Evolutionary conservation across 2,888 invertebrate genomes (phyloP).

Genomic region (Leucophora obtusa): DNA sequence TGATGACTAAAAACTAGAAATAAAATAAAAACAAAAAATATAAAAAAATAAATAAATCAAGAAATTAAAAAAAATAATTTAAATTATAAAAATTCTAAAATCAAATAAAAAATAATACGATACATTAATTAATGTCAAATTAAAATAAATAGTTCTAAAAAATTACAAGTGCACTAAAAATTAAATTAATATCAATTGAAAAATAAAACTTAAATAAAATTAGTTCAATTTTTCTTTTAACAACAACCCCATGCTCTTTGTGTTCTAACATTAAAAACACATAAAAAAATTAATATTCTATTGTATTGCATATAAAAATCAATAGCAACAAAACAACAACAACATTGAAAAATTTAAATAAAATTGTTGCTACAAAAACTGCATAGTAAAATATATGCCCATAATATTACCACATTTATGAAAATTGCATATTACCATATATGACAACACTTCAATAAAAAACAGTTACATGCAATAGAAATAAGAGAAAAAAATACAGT

Average conservation of each 20-base stretch:
- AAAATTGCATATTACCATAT: conserved; percentile 63
- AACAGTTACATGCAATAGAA: conserved; percentile 8
- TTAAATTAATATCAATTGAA: conserved; percentile 7
- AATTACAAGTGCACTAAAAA: conserved; percentile 17
- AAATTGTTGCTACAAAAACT: conserved; percentile 22
- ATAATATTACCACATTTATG: conserved; percentile 64
- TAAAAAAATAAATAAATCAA: not conserved
- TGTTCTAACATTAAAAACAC: conserved; percentile 36
- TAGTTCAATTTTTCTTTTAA: not conserved
- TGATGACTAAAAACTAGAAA: conserved; percentile 46
- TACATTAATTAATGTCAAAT: not conserved
- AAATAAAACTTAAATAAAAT: conserved; percentile 17
- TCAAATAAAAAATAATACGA: not conserved
- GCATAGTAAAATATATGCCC: conserved; percentile 52
- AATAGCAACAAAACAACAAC: not conserved
- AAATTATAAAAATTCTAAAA: not conserved
- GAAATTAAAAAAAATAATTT: conserved; percentile 7
- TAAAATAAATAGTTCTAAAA: not conserved
- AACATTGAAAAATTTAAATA: conserved; percentile 52
- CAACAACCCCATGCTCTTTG: not conserved
- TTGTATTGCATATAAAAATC: conserved; percentile 25
- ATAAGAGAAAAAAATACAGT: not conserved
- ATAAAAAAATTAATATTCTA: conserved; percentile 43
- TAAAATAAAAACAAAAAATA: conserved; percentile 11
- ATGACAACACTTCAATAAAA: conserved; percentile 60